Percentiles rank a stretch among this genome's conserved stretches.
Evolutionary conservation across 2,797 vertebrate species (phyloP).

Genomic region (Takifugu ocellatus): DNA sequence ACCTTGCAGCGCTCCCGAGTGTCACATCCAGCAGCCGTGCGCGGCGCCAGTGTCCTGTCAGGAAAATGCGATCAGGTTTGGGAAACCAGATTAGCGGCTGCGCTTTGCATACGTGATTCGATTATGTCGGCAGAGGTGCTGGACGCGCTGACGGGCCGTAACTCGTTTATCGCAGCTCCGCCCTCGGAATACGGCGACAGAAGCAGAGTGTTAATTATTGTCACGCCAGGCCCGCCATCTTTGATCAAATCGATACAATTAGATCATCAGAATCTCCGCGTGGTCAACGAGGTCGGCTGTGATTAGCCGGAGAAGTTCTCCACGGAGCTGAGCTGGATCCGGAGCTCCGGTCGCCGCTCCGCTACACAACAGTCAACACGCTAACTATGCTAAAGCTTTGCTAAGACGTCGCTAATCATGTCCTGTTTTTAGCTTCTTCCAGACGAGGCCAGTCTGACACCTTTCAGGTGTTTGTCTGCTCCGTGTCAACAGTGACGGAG

Average conservation of each 20-base stretch:
- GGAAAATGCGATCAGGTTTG: slow-evolving; percentile 72
- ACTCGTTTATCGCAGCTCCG: slow-evolving; percentile 69
- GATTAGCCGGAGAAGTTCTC: not conserved
- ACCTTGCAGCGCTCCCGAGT: slow-evolving; percentile 53
- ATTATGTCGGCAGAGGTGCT: slow-evolving; percentile 75
- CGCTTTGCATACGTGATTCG: slow-evolving; percentile 77
- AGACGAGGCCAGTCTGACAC: too few species aligned
- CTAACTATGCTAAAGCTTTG: too few species aligned
- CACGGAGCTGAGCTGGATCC: too few species aligned
- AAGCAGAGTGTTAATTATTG: slow-evolving; percentile 68
- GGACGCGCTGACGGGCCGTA: slow-evolving; percentile 65
- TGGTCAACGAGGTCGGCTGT: slow-evolving; percentile 16
- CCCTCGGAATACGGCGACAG: slow-evolving; percentile 56
- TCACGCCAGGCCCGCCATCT: slow-evolving; percentile 43
- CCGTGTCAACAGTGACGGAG: too few species aligned
- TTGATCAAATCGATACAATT: slow-evolving; percentile 44
- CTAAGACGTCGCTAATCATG: too few species aligned
- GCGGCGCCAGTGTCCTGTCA: slow-evolving; percentile 57
- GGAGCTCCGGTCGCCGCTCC: too few species aligned
- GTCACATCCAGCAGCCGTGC: slow-evolving; percentile 54
- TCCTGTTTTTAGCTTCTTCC: too few species aligned
- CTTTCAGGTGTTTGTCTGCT: too few species aligned
- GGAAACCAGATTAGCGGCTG: slow-evolving; percentile 70
- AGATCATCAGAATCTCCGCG: slow-evolving; percentile 36
- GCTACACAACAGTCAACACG: too few species aligned